These are phyloP conservation scores for Ctena decussata DNA, from an alignment of 2,888 invertebrate genomes.

Conservation along the genomic window DNA sequence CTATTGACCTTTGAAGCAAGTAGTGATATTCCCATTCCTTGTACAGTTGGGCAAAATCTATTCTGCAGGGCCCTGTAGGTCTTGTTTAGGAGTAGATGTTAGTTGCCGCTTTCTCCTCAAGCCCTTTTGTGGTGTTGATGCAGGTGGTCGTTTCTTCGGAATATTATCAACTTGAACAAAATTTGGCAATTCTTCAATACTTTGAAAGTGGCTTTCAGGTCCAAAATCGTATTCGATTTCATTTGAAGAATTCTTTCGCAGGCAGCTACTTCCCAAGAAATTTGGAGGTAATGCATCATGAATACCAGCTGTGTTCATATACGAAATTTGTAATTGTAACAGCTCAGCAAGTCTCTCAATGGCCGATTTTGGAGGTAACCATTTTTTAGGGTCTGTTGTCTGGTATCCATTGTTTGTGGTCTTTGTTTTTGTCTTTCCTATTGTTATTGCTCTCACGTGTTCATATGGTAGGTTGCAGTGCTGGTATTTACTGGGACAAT, in stretches of 20 bases:
- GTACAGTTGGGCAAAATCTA: too few species aligned
- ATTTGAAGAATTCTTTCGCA: background rate
- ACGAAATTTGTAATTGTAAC: background rate
- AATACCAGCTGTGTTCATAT: constrained; percentile 1
- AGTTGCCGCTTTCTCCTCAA: constrained; percentile 6
- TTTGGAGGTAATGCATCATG: constrained; percentile 14
- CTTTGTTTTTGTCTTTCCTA: background rate
- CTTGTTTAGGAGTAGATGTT: constrained; percentile 21
- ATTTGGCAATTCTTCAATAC: background rate
- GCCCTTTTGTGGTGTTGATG: constrained; percentile 10
- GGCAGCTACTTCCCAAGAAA: background rate
- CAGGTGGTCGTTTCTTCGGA: background rate
- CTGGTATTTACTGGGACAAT: background rate
- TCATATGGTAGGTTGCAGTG: background rate
- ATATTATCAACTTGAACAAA: background rate
- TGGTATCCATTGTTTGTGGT: background rate
- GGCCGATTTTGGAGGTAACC: constrained; percentile 24
- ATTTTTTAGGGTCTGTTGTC: constrained; percentile 11
- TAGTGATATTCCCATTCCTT: too few species aligned
- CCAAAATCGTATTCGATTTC: constrained; percentile 18
- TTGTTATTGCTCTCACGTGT: background rate
- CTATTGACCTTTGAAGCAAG: too few species aligned
- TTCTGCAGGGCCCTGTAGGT: too few species aligned
- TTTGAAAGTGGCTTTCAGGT: background rate
- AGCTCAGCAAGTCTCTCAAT: background rate